These are phyloP conservation scores for Tiliacea citrago DNA, from an alignment of 2,888 invertebrate species.

Conservation along the genomic window DNA sequence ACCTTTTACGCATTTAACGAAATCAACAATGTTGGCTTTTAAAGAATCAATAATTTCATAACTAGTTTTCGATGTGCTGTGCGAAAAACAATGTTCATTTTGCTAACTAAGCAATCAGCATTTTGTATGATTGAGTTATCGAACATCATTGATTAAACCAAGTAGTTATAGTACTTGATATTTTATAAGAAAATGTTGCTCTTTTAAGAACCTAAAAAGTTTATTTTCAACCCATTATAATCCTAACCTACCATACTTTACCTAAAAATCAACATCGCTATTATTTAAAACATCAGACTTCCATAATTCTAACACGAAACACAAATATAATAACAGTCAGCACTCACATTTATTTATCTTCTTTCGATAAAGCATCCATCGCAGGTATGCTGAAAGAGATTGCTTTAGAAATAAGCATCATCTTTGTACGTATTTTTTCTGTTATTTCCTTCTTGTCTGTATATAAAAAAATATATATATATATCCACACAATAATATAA, in stretches of 20 bases:
- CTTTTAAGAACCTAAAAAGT: neutral
- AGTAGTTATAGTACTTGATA: too few species aligned
- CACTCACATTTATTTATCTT: too few species aligned
- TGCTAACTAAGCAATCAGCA: too few species aligned
- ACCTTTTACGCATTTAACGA: neutral
- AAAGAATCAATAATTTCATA: neutral
- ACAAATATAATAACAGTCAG: neutral
- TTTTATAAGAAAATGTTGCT: too few species aligned
- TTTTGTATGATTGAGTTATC: neutral
- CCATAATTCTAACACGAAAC: neutral
- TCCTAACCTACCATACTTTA: neutral
- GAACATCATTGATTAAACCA: neutral
- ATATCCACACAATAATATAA: too few species aligned
- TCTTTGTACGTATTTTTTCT: too few species aligned
- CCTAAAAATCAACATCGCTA: neutral
- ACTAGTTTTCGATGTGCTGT: neutral
- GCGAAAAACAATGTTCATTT: neutral
- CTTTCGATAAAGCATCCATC: too few species aligned
- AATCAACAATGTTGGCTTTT: neutral
- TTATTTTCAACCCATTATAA: neutral
- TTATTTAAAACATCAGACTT: neutral
- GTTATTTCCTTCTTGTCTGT: too few species aligned
- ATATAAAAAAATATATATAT: too few species aligned
- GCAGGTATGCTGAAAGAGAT: too few species aligned
- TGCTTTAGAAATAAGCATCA: too few species aligned